Evolutionary conservation across 2,888 invertebrate species (phyloP).

Genomic region (Amorpha juglandis): DNA sequence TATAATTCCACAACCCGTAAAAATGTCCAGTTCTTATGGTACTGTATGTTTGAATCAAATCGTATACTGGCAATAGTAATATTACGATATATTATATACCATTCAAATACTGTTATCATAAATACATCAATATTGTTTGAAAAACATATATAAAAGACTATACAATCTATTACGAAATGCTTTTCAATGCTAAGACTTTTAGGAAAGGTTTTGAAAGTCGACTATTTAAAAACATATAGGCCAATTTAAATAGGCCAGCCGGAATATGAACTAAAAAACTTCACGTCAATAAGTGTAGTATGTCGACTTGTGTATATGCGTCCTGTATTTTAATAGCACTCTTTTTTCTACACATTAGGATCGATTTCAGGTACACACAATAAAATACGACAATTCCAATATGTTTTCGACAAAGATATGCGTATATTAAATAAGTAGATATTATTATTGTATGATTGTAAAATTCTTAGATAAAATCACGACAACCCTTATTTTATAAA

Average conservation of each 20-base stretch:
- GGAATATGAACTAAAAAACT: background rate
- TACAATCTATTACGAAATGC: conserved; percentile 14
- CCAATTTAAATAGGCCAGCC: background rate
- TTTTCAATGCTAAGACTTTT: background rate
- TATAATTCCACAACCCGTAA: background rate
- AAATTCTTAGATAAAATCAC: background rate
- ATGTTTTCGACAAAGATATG: background rate
- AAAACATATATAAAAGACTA: conserved; percentile 11
- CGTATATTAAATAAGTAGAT: background rate
- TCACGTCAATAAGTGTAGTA: background rate
- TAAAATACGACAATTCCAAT: background rate
- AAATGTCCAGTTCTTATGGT: background rate
- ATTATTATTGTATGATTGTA: background rate
- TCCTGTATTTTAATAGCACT: conserved; percentile 12
- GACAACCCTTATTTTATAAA: background rate
- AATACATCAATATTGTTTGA: conserved; percentile 8
- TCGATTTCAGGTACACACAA: conserved; percentile 8
- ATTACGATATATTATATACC: conserved; percentile 30
- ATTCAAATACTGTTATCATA: conserved; percentile 40
- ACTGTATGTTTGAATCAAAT: conserved; percentile 6
- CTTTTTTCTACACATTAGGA: background rate
- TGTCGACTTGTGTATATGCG: background rate
- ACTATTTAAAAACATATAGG: conserved; percentile 3
- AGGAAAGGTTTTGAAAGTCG: background rate
- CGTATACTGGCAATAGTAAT: conserved; percentile 9